These are phyloP conservation scores for Monodelphis domestica DNA, from an alignment of 2,797 vertebrate species.

Conservation along the genomic window DNA sequence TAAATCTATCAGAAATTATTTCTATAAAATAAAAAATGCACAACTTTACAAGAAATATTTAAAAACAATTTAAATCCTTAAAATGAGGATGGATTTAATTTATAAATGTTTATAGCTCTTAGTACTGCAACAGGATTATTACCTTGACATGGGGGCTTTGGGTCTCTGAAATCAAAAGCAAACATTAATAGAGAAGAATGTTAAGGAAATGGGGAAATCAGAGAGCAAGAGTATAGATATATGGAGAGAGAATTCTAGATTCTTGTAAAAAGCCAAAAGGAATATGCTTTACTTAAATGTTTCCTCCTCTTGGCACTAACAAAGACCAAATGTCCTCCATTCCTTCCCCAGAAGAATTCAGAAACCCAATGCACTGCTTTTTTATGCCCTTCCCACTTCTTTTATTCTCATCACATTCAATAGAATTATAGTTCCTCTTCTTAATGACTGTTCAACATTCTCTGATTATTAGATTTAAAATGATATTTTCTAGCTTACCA, in stretches of 20 bases:
- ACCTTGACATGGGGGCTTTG: not conserved
- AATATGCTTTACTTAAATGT: not conserved
- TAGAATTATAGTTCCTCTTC: not conserved
- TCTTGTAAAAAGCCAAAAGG: not conserved
- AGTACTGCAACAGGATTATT: not conserved
- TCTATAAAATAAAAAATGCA: not conserved
- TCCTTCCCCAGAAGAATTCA: not conserved
- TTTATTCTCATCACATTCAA: not conserved
- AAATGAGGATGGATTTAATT: not conserved
- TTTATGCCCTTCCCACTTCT: not conserved
- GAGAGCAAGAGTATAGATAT: not conserved
- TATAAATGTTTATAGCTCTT: not conserved
- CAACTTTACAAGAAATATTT: not conserved
- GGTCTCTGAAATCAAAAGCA: not conserved
- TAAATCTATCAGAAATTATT: no score
- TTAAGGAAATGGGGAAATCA: not conserved
- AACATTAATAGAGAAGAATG: not conserved
- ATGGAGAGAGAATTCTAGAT: not conserved
- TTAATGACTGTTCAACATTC: not conserved
- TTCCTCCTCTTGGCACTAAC: not conserved
- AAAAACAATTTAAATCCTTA: not conserved
- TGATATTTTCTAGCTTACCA: not conserved
- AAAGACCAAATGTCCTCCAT: not conserved
- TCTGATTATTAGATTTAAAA: not conserved
- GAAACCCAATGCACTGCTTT: not conserved